Conservation (phyloP, 2,113 vertebrate species). For the Baryphthengus martii region DNA sequence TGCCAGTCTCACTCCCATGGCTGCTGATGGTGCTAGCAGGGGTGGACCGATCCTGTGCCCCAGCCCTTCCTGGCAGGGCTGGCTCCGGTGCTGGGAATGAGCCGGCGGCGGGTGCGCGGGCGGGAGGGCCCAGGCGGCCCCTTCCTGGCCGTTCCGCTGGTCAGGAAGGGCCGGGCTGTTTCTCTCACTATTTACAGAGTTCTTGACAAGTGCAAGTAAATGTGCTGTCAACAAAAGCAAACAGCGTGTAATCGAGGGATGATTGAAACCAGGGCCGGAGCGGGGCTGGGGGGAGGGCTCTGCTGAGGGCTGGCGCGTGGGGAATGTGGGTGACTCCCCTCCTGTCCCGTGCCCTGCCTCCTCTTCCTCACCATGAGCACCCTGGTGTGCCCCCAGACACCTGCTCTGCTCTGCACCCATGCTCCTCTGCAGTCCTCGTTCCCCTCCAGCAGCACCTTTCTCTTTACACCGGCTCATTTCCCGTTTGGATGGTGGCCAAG, state of each 20-base stretch:
- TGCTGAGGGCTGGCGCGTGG: not conserved
- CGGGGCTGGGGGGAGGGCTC: not conserved
- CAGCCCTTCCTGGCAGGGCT: not conserved
- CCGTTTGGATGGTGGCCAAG: not conserved
- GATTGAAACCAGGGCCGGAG: not conserved
- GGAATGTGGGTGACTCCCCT: not conserved
- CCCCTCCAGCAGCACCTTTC: not conserved
- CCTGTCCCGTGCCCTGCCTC: not conserved
- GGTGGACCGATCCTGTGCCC: not conserved
- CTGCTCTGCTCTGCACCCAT: not conserved
- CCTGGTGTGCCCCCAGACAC: not conserved
- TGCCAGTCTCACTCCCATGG: not conserved
- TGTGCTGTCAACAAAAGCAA: constrained; percentile 46
- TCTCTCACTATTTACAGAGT: constrained; percentile 35
- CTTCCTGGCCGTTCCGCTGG: not conserved
- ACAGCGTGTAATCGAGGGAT: not conserved
- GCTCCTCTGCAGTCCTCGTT: not conserved
- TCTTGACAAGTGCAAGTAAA: constrained; percentile 60
- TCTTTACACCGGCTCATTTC: not conserved
- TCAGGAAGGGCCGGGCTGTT: constrained; percentile 46
- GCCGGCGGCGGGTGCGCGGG: accelerated
- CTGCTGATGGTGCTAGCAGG: not conserved
- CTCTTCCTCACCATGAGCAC: not conserved
- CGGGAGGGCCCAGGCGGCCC: not conserved
- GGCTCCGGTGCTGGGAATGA: not conserved